These are phyloP conservation scores for Formica selysi DNA, from an alignment of 1,140 invertebrate genomes.

Conservation along the genomic window DNA sequence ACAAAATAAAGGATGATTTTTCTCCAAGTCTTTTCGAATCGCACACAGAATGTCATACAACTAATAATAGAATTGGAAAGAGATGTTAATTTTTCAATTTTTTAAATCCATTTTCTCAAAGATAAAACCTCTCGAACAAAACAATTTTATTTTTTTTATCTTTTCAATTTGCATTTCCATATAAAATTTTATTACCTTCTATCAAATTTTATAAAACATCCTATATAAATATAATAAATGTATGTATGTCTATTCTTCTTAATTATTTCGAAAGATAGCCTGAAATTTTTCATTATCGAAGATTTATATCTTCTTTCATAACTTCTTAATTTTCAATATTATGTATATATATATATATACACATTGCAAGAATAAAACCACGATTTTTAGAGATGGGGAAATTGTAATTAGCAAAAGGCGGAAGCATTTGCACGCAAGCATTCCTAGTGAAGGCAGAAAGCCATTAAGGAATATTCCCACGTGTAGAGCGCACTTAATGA, in stretches of 20 bases:
- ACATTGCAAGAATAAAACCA: neutral
- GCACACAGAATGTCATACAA: neutral
- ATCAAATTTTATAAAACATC: neutral
- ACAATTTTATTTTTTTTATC: no score
- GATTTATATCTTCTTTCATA: neutral
- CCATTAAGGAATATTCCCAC: constrained; percentile 78
- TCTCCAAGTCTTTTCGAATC: neutral
- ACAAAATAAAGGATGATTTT: constrained; percentile 31
- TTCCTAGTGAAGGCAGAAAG: constrained; percentile 60
- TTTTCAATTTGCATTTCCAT: neutral
- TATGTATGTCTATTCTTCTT: neutral
- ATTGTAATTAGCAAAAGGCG: constrained; percentile 70
- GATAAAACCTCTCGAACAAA: neutral
- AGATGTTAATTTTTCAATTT: neutral
- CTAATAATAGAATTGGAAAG: neutral
- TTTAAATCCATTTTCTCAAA: constrained; percentile 3
- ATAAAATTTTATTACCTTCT: neutral
- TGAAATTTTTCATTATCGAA: neutral
- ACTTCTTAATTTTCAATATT: constrained; percentile 8
- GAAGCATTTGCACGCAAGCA: constrained; percentile 65
- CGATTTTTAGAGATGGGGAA: constrained; percentile 61
- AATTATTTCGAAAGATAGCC: neutral
- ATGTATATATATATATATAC: neutral
- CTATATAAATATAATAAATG: neutral
- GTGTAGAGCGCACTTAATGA: constrained; percentile 75